Evolutionary conservation across 53 echinoderm and acorn worm species (phyloP), one percentile per base, ranked within the genome.

Genomic region (Luidia sarsii): DNA sequence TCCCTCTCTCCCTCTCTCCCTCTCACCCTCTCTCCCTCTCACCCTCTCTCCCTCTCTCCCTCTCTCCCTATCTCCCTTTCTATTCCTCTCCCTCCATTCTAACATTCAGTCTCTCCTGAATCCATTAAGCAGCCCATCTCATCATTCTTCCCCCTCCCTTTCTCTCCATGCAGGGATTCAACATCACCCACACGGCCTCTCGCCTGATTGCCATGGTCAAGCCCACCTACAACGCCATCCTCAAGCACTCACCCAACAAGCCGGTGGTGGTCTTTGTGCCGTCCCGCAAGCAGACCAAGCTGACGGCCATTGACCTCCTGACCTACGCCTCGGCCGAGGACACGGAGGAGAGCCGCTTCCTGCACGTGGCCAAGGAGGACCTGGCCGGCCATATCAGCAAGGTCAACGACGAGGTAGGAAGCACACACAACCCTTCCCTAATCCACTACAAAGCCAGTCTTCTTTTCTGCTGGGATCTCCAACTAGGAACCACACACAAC

Each of bases 171-270:
- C 53, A 92, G 89, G 97, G 97, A 3, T 96, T 96, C 91, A 96
- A 96, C 97, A 96, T 96, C 50, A 96, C 97, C 22, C 97, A 96
- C 93, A 96, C 92, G 0, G 97, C 93, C 35, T 96, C 97, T 16
- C 90, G 97, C 18, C 93, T 96, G 25, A 93, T 96, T 38, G 97
- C 97, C 68, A 96, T 96, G 97, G 97, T 97, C 66, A 97, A 97
- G 41, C 97, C 97, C 0, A 94, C 97, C 11, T 97, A 97, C 87
- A 97, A 97, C 35, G 91, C 97, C 59, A 89, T 97, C 84, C 67
- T 97, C 66, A 97, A 97, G 84, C 83, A 94, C 35, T 97, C 97
- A 0, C 91, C 91, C 31, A 84, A 80, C 73, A 91, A 94, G 64
- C 97, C 97, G 6, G 93, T 97, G 62, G 85, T 97, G 23, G 93